Base-by-base conservation (phyloP, 2,888 invertebrate genomes). In the Stratiomys singularior region DNA sequence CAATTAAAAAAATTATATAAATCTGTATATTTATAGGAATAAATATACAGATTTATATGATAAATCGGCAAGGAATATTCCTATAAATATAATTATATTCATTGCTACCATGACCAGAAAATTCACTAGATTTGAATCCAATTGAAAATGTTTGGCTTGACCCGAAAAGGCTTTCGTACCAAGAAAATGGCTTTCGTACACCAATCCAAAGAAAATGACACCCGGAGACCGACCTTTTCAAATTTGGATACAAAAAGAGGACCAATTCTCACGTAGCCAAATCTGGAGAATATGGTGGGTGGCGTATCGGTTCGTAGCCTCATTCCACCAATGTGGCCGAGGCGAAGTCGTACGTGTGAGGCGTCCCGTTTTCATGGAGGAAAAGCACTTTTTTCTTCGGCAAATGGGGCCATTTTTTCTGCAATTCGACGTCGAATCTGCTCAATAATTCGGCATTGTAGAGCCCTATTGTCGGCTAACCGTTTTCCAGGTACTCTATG, bases 401-500 rank as follows among this genome's bases (percentile, higher is more conserved):
- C 60, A 21, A 60, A 60, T 60, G 60, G 25, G 60, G 25, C 25
- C 60, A 18, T 60, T 60, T 60, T 25, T 25, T 60, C 25, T 60
- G 60, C 60, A 60, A 21, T 1, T 60, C 60, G 60, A 5, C 23
- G 23, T 60, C 25, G 23, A 60, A 60, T 25, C 60, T 21, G 21
- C 25, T 7, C 60, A 60, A 60, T 60, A 60, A 60, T 25, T 60
- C 76, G 23, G 76, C 63, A 21, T 76, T 44, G 63, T 76, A 76
- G 37, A 37, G 76, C 21, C 76, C 76, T 44, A 63, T 76, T 21
- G 44, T 27, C 11, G 76, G 60, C 44, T 76, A 63, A 25, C 76
- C 76, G 44, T 76, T 60, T 46, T 76, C 63, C 37, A 76, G 76
- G 76, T 76, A 76, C 15, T 76, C 37, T 21, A 72, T 52, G 28